Evolutionary conservation across 2,888 invertebrate species (phyloP).

Genomic region (Stenolophus ochropezus): DNA sequence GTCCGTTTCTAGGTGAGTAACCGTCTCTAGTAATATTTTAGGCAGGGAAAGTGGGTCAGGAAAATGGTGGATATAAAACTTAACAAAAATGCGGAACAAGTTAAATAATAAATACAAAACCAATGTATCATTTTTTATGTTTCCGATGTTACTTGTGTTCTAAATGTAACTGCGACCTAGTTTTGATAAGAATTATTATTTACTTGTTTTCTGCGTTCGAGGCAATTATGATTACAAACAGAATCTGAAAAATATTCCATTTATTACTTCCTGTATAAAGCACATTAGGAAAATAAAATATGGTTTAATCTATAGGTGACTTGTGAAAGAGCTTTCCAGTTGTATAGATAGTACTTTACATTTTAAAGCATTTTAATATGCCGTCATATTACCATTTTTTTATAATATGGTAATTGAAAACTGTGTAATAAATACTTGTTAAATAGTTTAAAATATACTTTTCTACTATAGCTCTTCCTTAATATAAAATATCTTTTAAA

Average conservation of each 20-base stretch:
- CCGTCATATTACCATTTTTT: no score
- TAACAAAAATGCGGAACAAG: background rate
- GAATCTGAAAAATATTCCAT: background rate
- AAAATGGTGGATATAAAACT: slow-evolving; percentile 8
- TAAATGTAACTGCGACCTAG: slow-evolving; percentile 1
- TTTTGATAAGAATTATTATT: slow-evolving; percentile 25
- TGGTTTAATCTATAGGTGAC: background rate
- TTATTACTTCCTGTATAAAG: background rate
- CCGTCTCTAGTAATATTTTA: slow-evolving; percentile 12
- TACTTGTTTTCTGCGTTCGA: background rate
- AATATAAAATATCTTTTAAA: no score
- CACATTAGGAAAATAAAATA: background rate
- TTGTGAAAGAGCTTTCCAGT: no score
- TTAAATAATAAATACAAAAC: slow-evolving; percentile 26
- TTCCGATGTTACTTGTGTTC: background rate
- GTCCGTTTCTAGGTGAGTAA: background rate
- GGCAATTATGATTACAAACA: background rate
- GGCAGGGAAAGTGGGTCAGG: background rate
- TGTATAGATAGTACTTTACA: no score
- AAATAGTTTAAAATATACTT: no score
- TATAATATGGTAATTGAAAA: no score
- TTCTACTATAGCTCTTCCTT: no score
- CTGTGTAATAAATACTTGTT: no score
- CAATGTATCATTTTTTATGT: slow-evolving; percentile 27
- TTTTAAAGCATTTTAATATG: no score